These are phyloP conservation scores for Craniophora ligustri DNA, from an alignment of 2,888 invertebrate genomes.

Conservation along the genomic window DNA sequence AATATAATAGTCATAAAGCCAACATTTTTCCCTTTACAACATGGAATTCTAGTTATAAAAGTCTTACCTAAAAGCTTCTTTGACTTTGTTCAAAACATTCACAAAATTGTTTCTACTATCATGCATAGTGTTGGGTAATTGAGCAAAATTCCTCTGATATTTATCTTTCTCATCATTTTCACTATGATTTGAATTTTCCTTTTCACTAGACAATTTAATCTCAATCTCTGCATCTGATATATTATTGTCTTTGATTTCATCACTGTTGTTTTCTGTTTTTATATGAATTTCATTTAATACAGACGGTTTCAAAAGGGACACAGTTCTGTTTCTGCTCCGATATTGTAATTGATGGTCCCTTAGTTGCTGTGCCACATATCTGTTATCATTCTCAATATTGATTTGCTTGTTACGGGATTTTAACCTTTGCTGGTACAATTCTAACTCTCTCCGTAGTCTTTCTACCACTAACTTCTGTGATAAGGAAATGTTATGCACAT, in stretches of 20 bases:
- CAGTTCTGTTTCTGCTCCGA: conserved; percentile 71
- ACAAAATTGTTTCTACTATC: conserved; percentile 80
- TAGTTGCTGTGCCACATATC: conserved; percentile 81
- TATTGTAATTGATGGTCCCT: conserved; percentile 81
- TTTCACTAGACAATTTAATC: conserved; percentile 71
- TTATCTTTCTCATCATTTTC: conserved; percentile 74
- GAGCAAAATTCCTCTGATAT: conserved; percentile 70
- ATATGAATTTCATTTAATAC: conserved; percentile 84
- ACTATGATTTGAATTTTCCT: conserved; percentile 77
- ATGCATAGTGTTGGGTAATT: conserved; percentile 70
- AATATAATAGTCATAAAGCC: background rate
- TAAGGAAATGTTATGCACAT: conserved; percentile 6
- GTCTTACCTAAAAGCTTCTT: conserved; percentile 81
- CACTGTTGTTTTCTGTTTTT: conserved; percentile 76
- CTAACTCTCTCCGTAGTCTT: conserved; percentile 87
- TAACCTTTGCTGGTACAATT: conserved; percentile 85
- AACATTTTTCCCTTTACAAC: too few species aligned
- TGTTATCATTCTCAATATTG: conserved; percentile 81
- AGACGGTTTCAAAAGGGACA: conserved; percentile 82
- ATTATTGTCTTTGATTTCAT: conserved; percentile 65
- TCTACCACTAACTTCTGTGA: conserved; percentile 88
- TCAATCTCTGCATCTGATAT: conserved; percentile 80
- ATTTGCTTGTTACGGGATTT: conserved; percentile 81
- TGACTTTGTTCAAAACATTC: conserved; percentile 82
- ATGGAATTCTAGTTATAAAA: background rate